A percentile compares a stretch with the other conserved stretches of the same genome.
Conservation (phyloP, 2,113 vertebrate genomes). For the Otus sunia region DNA sequence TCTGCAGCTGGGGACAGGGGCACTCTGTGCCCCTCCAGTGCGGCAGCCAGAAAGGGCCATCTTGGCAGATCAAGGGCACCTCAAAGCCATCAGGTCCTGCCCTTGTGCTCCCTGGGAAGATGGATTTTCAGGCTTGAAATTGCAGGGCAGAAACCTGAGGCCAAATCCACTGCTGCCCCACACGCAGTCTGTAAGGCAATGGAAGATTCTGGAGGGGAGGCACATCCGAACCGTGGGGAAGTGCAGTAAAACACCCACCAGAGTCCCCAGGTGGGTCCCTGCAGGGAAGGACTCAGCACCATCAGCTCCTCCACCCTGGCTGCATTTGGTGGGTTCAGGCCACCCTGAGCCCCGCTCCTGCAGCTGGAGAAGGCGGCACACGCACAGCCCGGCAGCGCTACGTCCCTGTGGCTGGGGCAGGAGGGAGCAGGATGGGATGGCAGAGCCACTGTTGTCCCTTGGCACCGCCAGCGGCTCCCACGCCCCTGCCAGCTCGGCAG, state of each 20-base stretch:
- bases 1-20: neutral
- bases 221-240: neutral
- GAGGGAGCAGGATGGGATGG: neutral
- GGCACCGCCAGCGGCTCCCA: neutral
- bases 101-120: neutral
- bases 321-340: fast-evolving
- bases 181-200: fast-evolving
- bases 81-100: neutral
- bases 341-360: fast-evolving
- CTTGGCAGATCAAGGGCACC: neutral
- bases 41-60: neutral
- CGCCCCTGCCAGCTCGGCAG: neutral
- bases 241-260: neutral
- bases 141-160: neutral
- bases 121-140: neutral
- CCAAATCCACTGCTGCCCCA: neutral
- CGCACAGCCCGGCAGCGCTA: fast-evolving
- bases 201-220: neutral
- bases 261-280: neutral
- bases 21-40: neutral
- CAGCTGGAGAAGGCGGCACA: neutral
- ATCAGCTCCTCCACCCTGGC: neutral
- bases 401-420: fast-evolving
- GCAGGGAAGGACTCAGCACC: neutral
- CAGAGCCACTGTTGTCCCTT: neutral